These are phyloP conservation scores for Pampusana beccarii DNA, from an alignment of 2,113 vertebrate species.

Conservation along the genomic window DNA sequence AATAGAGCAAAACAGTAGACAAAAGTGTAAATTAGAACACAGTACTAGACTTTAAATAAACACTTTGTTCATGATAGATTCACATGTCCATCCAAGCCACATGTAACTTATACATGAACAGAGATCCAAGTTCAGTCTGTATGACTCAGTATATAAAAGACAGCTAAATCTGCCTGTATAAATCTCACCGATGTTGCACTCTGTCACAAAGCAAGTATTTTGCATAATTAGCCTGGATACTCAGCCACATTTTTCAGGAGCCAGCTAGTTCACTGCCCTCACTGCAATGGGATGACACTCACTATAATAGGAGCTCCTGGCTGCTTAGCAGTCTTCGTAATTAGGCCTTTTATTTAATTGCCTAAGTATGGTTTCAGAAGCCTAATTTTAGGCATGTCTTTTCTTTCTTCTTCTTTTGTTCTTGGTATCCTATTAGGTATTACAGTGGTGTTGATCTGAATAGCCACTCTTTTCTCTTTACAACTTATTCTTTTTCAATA, in stretches of 20 bases:
- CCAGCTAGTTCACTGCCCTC: slow-evolving; percentile 30
- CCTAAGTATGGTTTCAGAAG: slow-evolving; percentile 3
- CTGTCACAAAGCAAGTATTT: slow-evolving; percentile 32
- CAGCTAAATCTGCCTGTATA: slow-evolving; percentile 15
- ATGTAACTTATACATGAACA: neutral
- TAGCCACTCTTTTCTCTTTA: neutral
- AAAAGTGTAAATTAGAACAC: neutral
- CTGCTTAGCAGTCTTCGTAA: neutral
- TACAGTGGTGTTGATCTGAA: neutral
- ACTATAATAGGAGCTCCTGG: neutral
- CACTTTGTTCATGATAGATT: neutral
- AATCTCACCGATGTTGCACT: slow-evolving; percentile 21
- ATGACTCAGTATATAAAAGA: neutral
- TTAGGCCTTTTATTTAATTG: slow-evolving; percentile 29
- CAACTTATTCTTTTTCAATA: neutral
- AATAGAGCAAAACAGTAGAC: neutral
- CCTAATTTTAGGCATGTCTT: neutral
- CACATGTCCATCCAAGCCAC: neutral
- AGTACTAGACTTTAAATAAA: neutral
- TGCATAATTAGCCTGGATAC: slow-evolving; percentile 45
- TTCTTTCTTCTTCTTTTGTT: neutral
- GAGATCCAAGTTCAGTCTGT: neutral
- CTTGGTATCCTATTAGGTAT: neutral
- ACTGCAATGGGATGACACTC: slow-evolving; percentile 8
- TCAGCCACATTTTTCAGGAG: slow-evolving; percentile 22